Conservation (phyloP, 1,140 invertebrate species). For the Triops cancriformis region DNA sequence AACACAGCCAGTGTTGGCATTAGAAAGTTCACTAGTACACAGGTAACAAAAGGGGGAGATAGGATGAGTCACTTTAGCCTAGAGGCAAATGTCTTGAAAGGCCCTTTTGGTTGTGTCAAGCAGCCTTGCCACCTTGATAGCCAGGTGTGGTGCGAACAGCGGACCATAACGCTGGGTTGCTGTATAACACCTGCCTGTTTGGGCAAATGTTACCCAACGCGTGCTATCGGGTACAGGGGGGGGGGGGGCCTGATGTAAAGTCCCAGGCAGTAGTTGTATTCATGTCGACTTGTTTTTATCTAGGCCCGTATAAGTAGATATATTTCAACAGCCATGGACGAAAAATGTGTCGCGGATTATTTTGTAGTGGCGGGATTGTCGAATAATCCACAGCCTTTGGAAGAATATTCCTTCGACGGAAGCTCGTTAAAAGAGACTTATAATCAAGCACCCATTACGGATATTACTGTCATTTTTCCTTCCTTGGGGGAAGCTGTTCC, state of each 20-base stretch:
- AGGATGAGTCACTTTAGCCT: background rate
- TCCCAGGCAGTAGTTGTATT: background rate
- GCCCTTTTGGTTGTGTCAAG: background rate
- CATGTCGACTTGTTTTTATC: background rate
- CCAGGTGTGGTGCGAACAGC: background rate
- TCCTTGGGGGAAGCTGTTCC: constrained; percentile 75
- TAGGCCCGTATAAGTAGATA: background rate
- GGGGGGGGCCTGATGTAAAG: too few species aligned
- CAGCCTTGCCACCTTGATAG: background rate
- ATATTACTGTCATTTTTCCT: constrained; percentile 84
- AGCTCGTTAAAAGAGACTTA: constrained; percentile 62
- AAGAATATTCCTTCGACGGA: constrained; percentile 70
- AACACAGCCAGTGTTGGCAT: background rate
- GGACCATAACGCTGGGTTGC: background rate
- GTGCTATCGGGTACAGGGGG: background rate
- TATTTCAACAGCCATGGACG: constrained; percentile 36
- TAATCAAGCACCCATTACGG: constrained; percentile 82
- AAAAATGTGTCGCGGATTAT: constrained; percentile 61
- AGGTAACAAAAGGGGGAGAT: background rate
- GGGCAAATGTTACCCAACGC: background rate
- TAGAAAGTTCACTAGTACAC: background rate
- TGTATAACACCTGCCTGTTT: background rate
- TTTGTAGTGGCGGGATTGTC: constrained; percentile 95
- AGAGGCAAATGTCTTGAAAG: background rate
- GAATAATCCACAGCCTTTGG: constrained; percentile 63